phyloP scores from a whole-genome alignment of 2,797 vertebrate genomes.

The Rhinatrema bivittatum region DNA sequence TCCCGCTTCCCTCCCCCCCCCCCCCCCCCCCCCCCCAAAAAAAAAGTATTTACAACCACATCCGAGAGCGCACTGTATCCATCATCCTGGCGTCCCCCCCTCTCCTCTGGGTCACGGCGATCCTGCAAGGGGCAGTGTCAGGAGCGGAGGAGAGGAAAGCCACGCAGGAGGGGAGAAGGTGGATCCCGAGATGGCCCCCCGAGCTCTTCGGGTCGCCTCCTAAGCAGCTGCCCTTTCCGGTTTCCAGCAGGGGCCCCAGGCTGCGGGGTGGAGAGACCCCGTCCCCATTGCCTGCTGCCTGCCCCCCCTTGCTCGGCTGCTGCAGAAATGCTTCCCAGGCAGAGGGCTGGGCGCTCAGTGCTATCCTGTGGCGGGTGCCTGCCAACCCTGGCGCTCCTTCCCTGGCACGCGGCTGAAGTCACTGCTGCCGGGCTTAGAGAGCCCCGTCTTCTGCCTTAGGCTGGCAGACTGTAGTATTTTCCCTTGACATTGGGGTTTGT shows the following conservation, averaged over 20 bases:
- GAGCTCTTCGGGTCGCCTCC: background rate
- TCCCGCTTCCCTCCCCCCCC: background rate
- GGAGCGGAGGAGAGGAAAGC: background rate
- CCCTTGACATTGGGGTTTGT: too few species aligned
- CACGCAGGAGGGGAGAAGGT: too few species aligned
- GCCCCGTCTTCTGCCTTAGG: too few species aligned
- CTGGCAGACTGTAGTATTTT: too few species aligned
- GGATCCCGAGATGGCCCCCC: background rate
- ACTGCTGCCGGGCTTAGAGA: too few species aligned
- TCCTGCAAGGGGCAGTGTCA: slow-evolving; percentile 14
- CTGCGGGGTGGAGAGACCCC: background rate
- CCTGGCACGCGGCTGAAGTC: too few species aligned
- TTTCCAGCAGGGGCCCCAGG: background rate
- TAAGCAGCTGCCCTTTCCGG: slow-evolving; percentile 6
- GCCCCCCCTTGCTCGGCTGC: background rate
- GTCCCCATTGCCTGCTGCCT: too few species aligned
- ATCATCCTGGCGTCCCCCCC: background rate
- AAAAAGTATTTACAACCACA: background rate
- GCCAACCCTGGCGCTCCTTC: background rate
- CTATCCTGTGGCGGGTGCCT: background rate
- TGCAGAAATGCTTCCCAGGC: background rate
- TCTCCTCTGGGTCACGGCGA: slow-evolving; percentile 3
- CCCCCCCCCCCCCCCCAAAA: slow-evolving; percentile 1
- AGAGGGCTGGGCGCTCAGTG: background rate
- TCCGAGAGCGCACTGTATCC: background rate